These are phyloP conservation scores for Malurus melanocephalus DNA, from an alignment of 2,113 vertebrate species.

Conservation along the genomic window DNA sequence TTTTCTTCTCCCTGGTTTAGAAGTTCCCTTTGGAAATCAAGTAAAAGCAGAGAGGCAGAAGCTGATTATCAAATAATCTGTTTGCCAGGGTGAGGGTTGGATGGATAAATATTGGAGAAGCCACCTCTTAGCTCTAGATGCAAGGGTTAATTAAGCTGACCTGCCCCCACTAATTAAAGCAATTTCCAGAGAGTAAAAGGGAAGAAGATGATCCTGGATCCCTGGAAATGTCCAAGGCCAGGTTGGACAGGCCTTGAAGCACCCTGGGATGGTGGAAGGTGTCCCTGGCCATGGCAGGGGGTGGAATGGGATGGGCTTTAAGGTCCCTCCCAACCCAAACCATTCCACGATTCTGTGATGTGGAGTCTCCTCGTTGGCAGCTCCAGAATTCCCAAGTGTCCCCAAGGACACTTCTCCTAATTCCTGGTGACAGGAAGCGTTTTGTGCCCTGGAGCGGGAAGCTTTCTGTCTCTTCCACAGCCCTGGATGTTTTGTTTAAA, in stretches of 20 bases:
- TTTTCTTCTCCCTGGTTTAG: background rate
- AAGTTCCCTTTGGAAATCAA: background rate
- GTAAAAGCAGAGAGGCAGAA: background rate
- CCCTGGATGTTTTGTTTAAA: background rate
- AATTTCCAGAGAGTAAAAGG: background rate
- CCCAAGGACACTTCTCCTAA: background rate
- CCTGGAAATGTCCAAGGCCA: background rate
- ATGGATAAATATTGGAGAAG: background rate
- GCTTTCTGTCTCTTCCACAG: conserved; percentile 9
- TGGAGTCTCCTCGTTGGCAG: background rate
- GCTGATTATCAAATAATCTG: background rate
- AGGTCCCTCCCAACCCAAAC: background rate
- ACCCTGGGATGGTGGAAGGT: background rate
- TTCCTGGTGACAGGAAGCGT: background rate
- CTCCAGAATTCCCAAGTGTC: background rate
- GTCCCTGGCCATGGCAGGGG: background rate
- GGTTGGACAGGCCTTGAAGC: fast-evolving
- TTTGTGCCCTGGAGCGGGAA: background rate
- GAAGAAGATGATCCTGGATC: background rate
- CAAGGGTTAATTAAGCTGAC: background rate
- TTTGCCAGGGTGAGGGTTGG: background rate
- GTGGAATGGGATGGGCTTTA: background rate
- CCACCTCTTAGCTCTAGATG: background rate
- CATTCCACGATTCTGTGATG: background rate
- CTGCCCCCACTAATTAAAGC: background rate